Percentiles rank a stretch among this genome's conserved stretches.
phyloP scores from a whole-genome alignment of 2,888 invertebrate genomes.

The Conomelus anceps region DNA sequence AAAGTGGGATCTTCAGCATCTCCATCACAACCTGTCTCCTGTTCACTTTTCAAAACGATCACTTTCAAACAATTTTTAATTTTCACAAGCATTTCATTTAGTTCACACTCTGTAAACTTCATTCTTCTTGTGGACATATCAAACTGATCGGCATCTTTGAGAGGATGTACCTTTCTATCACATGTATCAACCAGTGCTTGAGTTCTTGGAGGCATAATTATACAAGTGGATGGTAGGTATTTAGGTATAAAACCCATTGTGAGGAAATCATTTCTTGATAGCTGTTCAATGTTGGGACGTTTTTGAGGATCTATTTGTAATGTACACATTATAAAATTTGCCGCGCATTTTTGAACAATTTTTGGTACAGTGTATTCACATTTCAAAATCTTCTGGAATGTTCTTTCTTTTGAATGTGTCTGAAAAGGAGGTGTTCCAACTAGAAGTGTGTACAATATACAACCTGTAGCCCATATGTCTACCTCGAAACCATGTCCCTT shows the following conservation, averaged over 20 bases:
- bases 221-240: constrained; percentile 9
- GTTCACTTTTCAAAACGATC: neutral
- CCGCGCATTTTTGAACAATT: neutral
- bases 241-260: neutral
- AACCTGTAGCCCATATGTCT: constrained; percentile 22
- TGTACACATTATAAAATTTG: constrained; percentile 15
- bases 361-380: constrained; percentile 12
- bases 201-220: neutral
- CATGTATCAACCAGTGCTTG: neutral
- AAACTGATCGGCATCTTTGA: neutral
- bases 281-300: constrained; percentile 13
- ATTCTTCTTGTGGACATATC: neutral
- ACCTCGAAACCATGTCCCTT: constrained; percentile 20
- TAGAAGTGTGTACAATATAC: constrained; percentile 21
- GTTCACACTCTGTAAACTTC: neutral
- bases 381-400: constrained; percentile 15
- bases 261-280: constrained; percentile 4
- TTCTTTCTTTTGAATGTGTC: neutral
- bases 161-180: neutral
- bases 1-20: constrained; percentile 11
- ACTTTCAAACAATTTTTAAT: neutral
- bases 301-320: constrained; percentile 14
- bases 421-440: constrained; percentile 22
- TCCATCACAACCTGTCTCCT: neutral
- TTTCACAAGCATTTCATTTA: neutral